phyloP scores from a whole-genome alignment of 1,140 invertebrate genomes.

The Brachionus angularis region DNA sequence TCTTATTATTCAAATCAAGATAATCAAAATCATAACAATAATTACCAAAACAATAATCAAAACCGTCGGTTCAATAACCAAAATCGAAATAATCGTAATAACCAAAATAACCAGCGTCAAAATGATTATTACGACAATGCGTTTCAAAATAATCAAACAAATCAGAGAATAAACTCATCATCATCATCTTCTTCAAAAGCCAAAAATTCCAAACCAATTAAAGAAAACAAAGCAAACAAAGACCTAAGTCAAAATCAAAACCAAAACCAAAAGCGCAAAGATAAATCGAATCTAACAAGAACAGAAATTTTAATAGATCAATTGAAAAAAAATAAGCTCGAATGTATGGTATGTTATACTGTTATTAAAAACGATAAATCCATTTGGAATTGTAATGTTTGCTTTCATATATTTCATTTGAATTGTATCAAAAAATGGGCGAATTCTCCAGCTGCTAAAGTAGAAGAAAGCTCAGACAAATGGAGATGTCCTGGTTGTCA shows the following conservation, averaged over 20 bases:
- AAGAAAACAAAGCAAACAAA: slow-evolving; percentile 6
- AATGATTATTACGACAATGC: no score
- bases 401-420: slow-evolving; percentile 83
- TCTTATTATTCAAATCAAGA: no score
- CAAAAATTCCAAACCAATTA: no score
- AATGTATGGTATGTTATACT: slow-evolving; percentile 42
- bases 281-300: background rate
- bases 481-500: slow-evolving; percentile 77
- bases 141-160: no score
- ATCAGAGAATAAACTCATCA: no score
- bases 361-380: slow-evolving; percentile 70
- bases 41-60: no score
- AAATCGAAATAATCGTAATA: no score
- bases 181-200: no score
- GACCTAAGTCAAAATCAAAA: background rate
- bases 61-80: no score
- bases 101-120: no score
- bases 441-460: slow-evolving; percentile 67
- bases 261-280: background rate
- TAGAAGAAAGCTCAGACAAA: slow-evolving; percentile 57
- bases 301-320: slow-evolving; percentile 31
- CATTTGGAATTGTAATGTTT: slow-evolving; percentile 83
- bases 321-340: slow-evolving; percentile 30
- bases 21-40: no score
- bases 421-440: slow-evolving; percentile 87